Base-by-base conservation (phyloP, 1,140 invertebrate species). In the Drosophila ohnishii region DNA sequence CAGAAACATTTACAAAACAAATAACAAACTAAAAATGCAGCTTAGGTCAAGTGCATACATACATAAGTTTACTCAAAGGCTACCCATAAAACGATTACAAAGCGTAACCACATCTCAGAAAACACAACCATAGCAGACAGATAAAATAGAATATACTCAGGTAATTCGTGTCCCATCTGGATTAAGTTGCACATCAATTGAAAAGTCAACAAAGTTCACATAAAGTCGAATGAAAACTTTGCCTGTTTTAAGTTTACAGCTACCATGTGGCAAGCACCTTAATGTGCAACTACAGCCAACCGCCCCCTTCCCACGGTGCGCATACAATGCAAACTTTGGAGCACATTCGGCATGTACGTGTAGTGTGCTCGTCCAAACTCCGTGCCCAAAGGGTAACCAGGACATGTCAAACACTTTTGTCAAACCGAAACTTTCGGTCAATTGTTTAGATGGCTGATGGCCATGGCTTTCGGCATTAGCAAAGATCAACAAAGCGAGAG, bases 391-490 rank as follows among this genome's bases (percentile, higher is more conserved):
- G 44, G 65, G 22, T 40, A 42, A 71, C 51, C 65, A 59, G 65
- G 37, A 72, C 66, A 72, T 59, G 69, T 72, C 69, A 71, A 71
- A 71, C 69, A 71, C 65, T 71, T 71, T 30, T 30, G 44, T 59
- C 16, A 34, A 72, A 35, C 55, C 61, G 39, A 65, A 65, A 71
- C 61, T 71, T 72, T 72, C 10, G 69, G 66, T 11, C 66, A 42
- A 40, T 50, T 72, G 69, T 71, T 72, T 72, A 72, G 66, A 48
- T 69, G 44, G 30, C 60, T 51, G 45, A 45, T 16, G 62, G 66
- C 39, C 50, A 55, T 70, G 66, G 62, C 65, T 71, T 58, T 40
- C 42, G 50, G 42, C 51, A 50, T 72, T 72, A 59, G 53, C 67
- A 32, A 42, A 50, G 69, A 72, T 72, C 53, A 48, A 50, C 69